Conservation (phyloP, 2,888 invertebrate species). For the Cerceris ruficornis region DNA sequence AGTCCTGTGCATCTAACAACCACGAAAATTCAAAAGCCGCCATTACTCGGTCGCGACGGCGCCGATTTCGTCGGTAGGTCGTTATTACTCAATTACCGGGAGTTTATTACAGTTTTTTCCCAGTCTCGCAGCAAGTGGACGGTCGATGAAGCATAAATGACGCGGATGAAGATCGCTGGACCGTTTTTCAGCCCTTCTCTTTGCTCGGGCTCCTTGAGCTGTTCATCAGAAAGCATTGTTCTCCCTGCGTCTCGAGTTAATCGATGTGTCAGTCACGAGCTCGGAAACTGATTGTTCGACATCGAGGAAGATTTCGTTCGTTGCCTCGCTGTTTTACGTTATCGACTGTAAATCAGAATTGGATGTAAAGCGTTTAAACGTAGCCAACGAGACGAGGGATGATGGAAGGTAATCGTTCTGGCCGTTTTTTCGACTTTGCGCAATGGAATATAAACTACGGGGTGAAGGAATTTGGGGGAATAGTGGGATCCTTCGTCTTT, state of each 20-base stretch:
- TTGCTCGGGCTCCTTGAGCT: conserved; percentile 1
- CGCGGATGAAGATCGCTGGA: conserved; percentile 3
- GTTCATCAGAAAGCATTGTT: conserved; percentile 16
- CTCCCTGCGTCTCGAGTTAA: conserved; percentile 21
- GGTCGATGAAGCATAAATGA: conserved; percentile 23
- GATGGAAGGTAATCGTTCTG: too few relatives aligned
- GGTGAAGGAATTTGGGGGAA: too few relatives aligned
- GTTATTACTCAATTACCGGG: conserved; percentile 10
- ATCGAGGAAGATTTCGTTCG: conserved; percentile 10
- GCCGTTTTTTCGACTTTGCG: too few relatives aligned
- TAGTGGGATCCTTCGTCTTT: too few relatives aligned
- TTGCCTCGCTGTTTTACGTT: conserved; percentile 1
- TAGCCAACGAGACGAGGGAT: too few relatives aligned
- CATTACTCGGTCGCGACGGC: background rate
- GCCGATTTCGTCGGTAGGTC: background rate
- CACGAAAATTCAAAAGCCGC: too few relatives aligned
- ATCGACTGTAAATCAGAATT: conserved; percentile 1
- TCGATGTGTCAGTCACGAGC: conserved; percentile 26
- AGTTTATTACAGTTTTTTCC: conserved; percentile 2
- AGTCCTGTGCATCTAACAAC: too few relatives aligned
- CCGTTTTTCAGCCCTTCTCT: background rate
- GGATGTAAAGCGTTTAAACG: conserved; percentile 5
- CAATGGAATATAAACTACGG: too few relatives aligned
- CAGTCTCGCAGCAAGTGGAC: background rate
- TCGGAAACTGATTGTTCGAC: conserved; percentile 6